A percentile compares a stretch with the other conserved stretches of the same genome.
phyloP scores from a whole-genome alignment of 2,888 invertebrate genomes.

The Metalampra italica region DNA sequence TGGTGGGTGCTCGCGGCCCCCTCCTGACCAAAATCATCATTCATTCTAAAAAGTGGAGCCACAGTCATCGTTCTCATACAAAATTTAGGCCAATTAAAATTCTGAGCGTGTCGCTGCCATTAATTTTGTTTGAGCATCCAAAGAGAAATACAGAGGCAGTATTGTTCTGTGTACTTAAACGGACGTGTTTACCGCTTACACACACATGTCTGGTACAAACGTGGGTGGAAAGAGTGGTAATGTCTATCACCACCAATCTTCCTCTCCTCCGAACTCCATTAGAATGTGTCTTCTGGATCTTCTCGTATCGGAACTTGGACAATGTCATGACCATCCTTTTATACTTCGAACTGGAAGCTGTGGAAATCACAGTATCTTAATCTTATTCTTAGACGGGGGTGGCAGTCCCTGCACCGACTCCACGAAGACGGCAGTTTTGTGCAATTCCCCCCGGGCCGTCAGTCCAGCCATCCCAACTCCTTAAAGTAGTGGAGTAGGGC shows the following conservation, averaged over 20 bases:
- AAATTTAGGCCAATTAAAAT: slow-evolving; percentile 58
- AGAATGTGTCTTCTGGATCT: too few relatives aligned
- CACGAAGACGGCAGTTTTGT: too few relatives aligned
- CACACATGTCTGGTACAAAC: slow-evolving; percentile 8
- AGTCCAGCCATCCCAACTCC: too few relatives aligned
- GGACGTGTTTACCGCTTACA: slow-evolving; percentile 42
- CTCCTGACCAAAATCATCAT: slow-evolving; percentile 11
- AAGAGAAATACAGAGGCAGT: slow-evolving; percentile 32
- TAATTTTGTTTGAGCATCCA: slow-evolving; percentile 52
- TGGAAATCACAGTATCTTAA: too few relatives aligned
- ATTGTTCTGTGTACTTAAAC: slow-evolving; percentile 43
- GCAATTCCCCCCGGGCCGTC: too few relatives aligned
- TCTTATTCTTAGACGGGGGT: too few relatives aligned
- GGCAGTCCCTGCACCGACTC: too few relatives aligned
- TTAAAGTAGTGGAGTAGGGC: too few relatives aligned
- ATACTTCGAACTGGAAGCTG: too few relatives aligned
- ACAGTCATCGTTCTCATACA: slow-evolving; percentile 30
- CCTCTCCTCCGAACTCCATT: neutral
- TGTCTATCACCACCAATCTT: neutral
- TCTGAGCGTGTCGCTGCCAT: slow-evolving; percentile 43
- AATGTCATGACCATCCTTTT: too few relatives aligned
- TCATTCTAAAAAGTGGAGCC: slow-evolving; percentile 27
- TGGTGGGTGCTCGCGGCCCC: too few relatives aligned
- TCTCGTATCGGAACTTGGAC: too few relatives aligned
- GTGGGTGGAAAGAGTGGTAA: neutral